Base-by-base conservation (phyloP, 2,888 invertebrate species). In the Heliconius ethilla region DNA sequence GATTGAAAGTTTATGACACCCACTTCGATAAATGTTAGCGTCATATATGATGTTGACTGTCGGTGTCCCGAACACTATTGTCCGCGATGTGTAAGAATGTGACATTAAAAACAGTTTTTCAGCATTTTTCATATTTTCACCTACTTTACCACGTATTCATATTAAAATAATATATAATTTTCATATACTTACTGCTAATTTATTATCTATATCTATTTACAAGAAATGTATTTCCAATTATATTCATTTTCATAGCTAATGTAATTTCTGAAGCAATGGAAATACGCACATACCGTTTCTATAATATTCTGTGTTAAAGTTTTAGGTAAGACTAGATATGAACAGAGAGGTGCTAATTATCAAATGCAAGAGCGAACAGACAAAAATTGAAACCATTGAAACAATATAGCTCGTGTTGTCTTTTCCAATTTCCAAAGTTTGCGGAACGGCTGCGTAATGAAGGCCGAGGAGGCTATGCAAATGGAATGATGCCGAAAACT, bases 361-460 rank as follows among this genome's bases (percentile, higher is more conserved):
- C 93, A 89, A 91, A 94, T 94, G 93, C 93, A 92, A 93, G 92
- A 91, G 88, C 89, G 89, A 88, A 89, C 89, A 87, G 89, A 89
- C 92, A 90, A 88, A 93, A 92, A 93, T 93, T 92, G 92, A 92
- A 94, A 90, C 92, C 90, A 91, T 92, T 93, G 93, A 94, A 94
- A 94, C 94, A 94, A 94, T 93, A 93, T 90, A 86, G 87, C 88
- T 86, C 83, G 85, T 94, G 92, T 94, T 94, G 89, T 90, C 91
- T 91, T 93, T 94, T 90, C 88, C 92, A 94, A 94, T 94, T 93
- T 89, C 33, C 90, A 88, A 91, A 92, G 94, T 93, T 94, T 94
- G 94, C 94, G 86, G 93, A 94, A 93, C 92, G 89, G 89, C 92
- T 90, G 91, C 90, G 93, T 92, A 93, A 93, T 90, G 93, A 92